phyloP scores from a whole-genome alignment of 2,888 invertebrate species.

The Drosophila paucipuncta region DNA sequence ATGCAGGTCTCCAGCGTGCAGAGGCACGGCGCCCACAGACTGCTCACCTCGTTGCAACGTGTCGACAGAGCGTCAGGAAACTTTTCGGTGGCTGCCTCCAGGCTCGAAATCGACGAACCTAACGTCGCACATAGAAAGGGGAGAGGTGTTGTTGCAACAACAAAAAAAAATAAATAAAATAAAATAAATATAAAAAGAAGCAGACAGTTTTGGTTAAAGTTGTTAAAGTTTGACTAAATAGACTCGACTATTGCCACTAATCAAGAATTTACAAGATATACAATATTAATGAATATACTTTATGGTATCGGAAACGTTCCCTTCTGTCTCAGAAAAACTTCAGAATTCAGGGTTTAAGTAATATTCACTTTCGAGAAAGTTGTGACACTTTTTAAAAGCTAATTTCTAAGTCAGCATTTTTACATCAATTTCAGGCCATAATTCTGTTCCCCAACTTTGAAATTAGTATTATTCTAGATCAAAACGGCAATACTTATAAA shows the following conservation, averaged over 20 bases:
- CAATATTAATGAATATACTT: too few relatives aligned
- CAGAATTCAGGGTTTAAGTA: not conserved
- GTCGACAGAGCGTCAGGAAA: conserved; percentile 87
- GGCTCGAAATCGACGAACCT: conserved; percentile 91
- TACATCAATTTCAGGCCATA: not conserved
- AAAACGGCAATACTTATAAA: too few relatives aligned
- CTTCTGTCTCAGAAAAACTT: too few relatives aligned
- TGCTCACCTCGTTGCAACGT: conserved; percentile 89
- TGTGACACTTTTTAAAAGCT: not conserved
- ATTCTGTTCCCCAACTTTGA: not conserved
- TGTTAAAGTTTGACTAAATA: not conserved
- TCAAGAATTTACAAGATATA: too few relatives aligned
- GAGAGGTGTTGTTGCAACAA: not conserved
- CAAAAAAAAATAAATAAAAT: not conserved
- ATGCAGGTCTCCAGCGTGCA: conserved; percentile 95
- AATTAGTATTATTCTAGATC: not conserved
- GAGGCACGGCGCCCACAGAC: conserved; percentile 91
- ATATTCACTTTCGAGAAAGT: not conserved
- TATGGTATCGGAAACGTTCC: too few relatives aligned
- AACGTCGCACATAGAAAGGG: conserved; percentile 6
- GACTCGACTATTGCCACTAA: too few relatives aligned
- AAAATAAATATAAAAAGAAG: not conserved
- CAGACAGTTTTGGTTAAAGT: conserved; percentile 15
- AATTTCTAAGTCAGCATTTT: not conserved
- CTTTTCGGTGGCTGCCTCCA: conserved; percentile 90